A percentile compares a stretch with the other conserved stretches of the same genome.
Evolutionary conservation across 53 echinoderm and acorn worm species (phyloP).

Genomic region (Patiria pectinifera): DNA sequence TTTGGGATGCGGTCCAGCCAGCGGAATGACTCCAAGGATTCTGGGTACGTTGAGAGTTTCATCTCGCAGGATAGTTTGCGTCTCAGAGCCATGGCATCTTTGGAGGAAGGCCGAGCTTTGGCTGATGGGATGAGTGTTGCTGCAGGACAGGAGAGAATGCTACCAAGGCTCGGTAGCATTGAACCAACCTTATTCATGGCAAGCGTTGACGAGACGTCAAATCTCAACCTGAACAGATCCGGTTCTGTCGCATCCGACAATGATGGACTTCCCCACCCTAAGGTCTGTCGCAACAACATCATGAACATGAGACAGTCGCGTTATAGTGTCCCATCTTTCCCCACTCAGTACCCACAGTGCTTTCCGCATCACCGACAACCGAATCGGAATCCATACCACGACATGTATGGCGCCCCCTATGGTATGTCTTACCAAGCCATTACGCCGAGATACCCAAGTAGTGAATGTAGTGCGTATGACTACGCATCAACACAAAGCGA

Average conservation of each 20-base stretch:
- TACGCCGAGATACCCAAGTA: constrained; percentile 35
- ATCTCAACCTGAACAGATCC: constrained; percentile 26
- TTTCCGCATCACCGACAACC: neutral
- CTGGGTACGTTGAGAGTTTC: constrained; percentile 63
- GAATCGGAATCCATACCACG: constrained; percentile 3
- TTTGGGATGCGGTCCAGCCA: constrained; percentile 56
- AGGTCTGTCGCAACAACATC: neutral
- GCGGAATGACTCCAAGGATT: constrained; percentile 62
- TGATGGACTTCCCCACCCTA: neutral
- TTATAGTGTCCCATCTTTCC: constrained; percentile 46
- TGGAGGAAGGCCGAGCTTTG: constrained; percentile 30
- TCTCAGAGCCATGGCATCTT: constrained; percentile 36
- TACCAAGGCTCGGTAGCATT: constrained; percentile 1
- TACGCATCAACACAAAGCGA: neutral
- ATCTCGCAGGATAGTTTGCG: constrained; percentile 56
- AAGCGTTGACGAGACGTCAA: constrained; percentile 41
- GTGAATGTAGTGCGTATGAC: constrained; percentile 31
- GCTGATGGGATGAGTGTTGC: neutral
- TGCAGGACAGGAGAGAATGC: neutral
- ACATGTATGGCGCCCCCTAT: constrained; percentile 6
- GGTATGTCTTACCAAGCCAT: neutral
- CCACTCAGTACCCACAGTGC: constrained; percentile 17
- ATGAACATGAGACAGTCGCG: constrained; percentile 30
- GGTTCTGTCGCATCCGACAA: constrained; percentile 46
- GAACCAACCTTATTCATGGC: constrained; percentile 27